These are phyloP conservation scores for Clivina fossor DNA, from an alignment of 2,888 invertebrate species.

Conservation along the genomic window DNA sequence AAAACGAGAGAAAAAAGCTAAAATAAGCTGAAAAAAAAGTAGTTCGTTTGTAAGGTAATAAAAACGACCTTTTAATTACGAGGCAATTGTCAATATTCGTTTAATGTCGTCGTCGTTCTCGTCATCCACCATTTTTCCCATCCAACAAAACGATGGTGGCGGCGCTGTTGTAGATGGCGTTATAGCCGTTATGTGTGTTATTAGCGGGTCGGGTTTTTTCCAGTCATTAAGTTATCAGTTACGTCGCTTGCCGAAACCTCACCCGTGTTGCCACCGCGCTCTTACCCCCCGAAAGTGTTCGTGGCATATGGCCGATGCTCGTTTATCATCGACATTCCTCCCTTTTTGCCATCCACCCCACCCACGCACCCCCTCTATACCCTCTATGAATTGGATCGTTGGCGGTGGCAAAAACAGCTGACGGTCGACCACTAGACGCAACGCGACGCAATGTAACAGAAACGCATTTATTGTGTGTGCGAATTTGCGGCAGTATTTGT, in stretches of 20 bases:
- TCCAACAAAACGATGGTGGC: background rate
- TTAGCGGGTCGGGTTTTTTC: conserved; percentile 23
- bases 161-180: background rate
- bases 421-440: conserved; percentile 1
- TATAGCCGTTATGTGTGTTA: background rate
- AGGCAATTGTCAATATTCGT: too few species aligned
- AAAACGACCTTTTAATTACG: too few species aligned
- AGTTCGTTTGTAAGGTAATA: too few species aligned
- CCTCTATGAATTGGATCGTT: background rate
- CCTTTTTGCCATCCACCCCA: background rate
- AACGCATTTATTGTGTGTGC: too few species aligned
- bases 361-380: conserved; percentile 3
- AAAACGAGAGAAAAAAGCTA: too few species aligned
- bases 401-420: conserved; percentile 27
- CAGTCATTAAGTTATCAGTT: conserved; percentile 30
- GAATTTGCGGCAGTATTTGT: too few species aligned
- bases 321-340: conserved; percentile 24
- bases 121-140: background rate
- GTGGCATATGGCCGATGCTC: conserved; percentile 29
- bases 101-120: too few species aligned
- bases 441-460: too few species aligned
- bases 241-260: background rate
- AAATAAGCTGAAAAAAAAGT: too few species aligned
- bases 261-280: too few species aligned
- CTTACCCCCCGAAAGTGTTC: too few species aligned